A percentile compares a stretch with the other conserved stretches of the same genome.
Evolutionary conservation across 2,797 vertebrate species (phyloP).

Genomic region (Poecilia velifera): DNA sequence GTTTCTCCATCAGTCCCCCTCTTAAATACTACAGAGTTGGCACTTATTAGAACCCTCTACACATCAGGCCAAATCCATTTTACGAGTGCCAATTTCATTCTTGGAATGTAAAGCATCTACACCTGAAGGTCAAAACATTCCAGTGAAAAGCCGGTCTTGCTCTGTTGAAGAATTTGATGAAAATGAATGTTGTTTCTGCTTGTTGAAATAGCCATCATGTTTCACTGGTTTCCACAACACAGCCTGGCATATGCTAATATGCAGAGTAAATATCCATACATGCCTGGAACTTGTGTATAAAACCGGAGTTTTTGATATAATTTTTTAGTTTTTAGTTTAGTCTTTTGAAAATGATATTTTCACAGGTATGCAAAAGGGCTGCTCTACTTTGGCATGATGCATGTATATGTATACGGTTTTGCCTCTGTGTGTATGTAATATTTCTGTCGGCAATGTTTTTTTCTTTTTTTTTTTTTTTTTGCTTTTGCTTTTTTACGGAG

Average conservation of each 20-base stretch:
- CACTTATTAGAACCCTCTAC: conserved; percentile 67
- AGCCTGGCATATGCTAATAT: conserved; percentile 41
- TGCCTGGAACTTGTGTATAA: conserved; percentile 22
- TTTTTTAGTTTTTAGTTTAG: conserved; percentile 15
- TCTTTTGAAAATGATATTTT: conserved; percentile 41
- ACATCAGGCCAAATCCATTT: conserved; percentile 76
- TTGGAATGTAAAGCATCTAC: conserved; percentile 72
- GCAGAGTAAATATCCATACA: conserved; percentile 37
- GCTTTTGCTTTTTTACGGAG: conserved; percentile 34
- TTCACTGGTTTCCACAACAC: conserved; percentile 50
- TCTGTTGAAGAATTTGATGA: conserved; percentile 47
- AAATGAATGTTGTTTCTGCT: conserved; percentile 58
- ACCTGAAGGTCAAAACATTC: conserved; percentile 73
- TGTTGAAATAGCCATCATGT: conserved; percentile 56
- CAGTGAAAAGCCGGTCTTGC: conserved; percentile 53
- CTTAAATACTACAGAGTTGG: conserved; percentile 73
- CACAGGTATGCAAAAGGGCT: conserved; percentile 33
- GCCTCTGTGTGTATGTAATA: conserved; percentile 28
- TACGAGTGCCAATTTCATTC: conserved; percentile 72
- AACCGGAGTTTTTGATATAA: conserved; percentile 21
- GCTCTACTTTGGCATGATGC: conserved; percentile 26
- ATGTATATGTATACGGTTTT: conserved; percentile 17
- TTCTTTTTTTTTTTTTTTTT: conserved; percentile 28
- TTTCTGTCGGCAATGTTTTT: conserved; percentile 45
- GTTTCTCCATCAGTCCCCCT: conserved; percentile 57